A percentile compares a stretch with the other conserved stretches of the same genome.
phyloP scores from a whole-genome alignment of 64 coral and sea anemone genomes.

The Hydrozoanthus tunicans region DNA sequence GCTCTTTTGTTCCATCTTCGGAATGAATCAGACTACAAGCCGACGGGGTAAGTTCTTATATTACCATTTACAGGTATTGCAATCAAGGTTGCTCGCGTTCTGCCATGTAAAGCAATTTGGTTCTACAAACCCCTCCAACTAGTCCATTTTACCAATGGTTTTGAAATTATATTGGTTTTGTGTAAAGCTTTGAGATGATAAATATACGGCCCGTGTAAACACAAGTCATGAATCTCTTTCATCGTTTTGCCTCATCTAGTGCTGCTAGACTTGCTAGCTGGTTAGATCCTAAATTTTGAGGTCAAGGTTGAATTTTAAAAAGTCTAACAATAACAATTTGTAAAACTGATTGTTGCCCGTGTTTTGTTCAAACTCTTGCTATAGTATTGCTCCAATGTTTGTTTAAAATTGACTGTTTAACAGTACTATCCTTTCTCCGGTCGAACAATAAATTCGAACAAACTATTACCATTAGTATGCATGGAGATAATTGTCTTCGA shows the following conservation, averaged over 20 bases:
- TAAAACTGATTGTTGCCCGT: too few species aligned
- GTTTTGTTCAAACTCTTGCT: too few species aligned
- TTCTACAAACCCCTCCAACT: background rate
- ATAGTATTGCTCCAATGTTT: background rate
- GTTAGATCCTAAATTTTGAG: background rate
- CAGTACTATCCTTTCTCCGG: too few species aligned
- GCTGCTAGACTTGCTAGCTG: background rate
- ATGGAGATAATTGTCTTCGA: too few species aligned
- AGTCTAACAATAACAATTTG: background rate
- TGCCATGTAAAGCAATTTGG: background rate
- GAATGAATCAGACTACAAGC: constrained; percentile 26
- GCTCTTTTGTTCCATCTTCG: background rate
- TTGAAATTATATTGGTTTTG: too few species aligned
- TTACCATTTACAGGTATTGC: background rate
- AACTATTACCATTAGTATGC: too few species aligned
- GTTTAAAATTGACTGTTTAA: background rate
- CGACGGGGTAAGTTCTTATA: constrained; percentile 10
- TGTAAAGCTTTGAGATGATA: too few species aligned
- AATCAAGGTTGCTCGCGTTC: too few species aligned
- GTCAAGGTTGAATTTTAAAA: background rate
- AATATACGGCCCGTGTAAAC: too few species aligned
- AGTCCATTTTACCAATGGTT: too few species aligned
- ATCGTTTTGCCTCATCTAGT: background rate
- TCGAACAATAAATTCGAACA: too few species aligned
- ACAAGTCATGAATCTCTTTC: too few species aligned